Base-by-base conservation (phyloP, 2,113 vertebrate species). In the Hippocampus mohnikei region DNA sequence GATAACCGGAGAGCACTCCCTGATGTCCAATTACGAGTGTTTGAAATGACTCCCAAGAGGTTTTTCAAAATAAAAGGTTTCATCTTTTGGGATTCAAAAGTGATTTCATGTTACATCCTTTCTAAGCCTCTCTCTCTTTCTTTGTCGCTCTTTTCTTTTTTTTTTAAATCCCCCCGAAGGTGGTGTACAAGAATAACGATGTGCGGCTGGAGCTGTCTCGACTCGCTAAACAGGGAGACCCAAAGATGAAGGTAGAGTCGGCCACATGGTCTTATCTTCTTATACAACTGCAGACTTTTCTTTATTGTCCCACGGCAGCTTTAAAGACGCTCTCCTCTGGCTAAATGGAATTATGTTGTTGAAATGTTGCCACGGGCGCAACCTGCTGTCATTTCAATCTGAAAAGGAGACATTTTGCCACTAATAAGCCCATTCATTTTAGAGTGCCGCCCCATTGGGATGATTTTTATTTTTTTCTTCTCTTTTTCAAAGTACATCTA, bases 131-230 rank as follows among this genome's bases (percentile, higher is more conserved):
- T 52, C 33, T 55, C n/a, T 53, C 10, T n/a, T 1, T 53, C 7
- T 21, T 8, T 53, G 0, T 55, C 2, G 20, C 1, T 53, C 9
- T 53, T 11, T 25, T 53, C 11, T n/a, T 21, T 53, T 56, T 25
- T 56, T 25, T 23, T 23, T 52, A 4, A 6, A 8, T 13, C n/a
- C 21, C 21, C 66, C 86, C 75, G 48, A 91, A 98, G 96, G 97
- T 98, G 81, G 95, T 98, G 12, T 98, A 98, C 90, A 98, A 98
- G 92, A 98, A 98, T 91, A 98, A 98, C 0, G 97, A 98, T 75
- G 97, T 98, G 70, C 93, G 97, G 58, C 88, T 98, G 89, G 97
- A 98, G 84, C 90, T 98, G 78, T 98, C 97, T 73, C 92, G 96
- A 79, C 95, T 98, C 85, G 96, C 97, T 81, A 98, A 97, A 78